Evolutionary conservation across 2,888 invertebrate genomes (phyloP), one percentile per base, ranked within the genome.

Genomic region (Amphipyra berbera): DNA sequence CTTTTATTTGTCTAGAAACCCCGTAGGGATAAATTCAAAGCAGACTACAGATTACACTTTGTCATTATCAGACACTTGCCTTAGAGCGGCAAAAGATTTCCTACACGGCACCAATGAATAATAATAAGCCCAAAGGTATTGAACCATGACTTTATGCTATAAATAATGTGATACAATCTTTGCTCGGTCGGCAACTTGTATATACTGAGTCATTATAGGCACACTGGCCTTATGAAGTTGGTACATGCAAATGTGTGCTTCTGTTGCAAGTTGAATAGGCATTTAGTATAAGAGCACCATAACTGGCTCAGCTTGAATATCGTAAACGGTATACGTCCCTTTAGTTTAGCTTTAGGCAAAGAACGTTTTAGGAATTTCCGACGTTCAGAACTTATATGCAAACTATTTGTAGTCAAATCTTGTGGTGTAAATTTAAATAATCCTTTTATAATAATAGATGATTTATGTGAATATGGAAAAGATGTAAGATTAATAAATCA

Each of bases 131-230:
- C 71, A 83, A 85, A 89, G 87, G 84, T 88, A 89, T 87, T 87
- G 89, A 90, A 86, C 87, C 86, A 86, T 87, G 87, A 88, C 87
- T 89, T 84, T 83, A 84, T 82, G 86, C 88, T 85, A 90, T 91
- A 90, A 90, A 90, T 90, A 84, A 87, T 82, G 68, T 78, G 90
- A 91, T 90, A 88, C 84, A 83, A 91, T 90, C 90, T 87, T 80
- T 79, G 82, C 76, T 83, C 74, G 81, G 82, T 82, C 77, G 61
- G 79, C 73, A 70, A 77, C 66, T 76, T 70, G 68, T 77, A 71
- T 61, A 57, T 73, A 76, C 77, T 74, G 64, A 81, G 72, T 80
- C 72, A 79, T 78, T 81, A 78, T 77, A 80, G 70, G 58, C 62
- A 58, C 54, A 68, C 70, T 54, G 46, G 73, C 63, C 68, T 71